Percentiles rank a stretch among this genome's conserved stretches.
These are phyloP conservation scores for Illadopsis cleaveri DNA, from an alignment of 2,113 vertebrate genomes.

Conservation along the genomic window DNA sequence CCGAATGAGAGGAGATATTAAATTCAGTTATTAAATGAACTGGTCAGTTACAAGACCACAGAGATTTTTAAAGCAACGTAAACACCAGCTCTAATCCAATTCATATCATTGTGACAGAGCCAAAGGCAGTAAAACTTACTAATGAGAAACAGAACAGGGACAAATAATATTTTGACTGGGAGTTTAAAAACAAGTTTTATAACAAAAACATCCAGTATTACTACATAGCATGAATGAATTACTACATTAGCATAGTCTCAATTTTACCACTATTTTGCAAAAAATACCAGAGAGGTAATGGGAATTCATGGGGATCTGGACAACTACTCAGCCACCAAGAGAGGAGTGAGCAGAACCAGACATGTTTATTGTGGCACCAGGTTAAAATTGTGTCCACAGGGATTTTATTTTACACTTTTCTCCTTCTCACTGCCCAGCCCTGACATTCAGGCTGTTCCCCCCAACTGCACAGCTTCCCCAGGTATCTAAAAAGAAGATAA, in stretches of 20 bases:
- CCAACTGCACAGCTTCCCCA: background rate
- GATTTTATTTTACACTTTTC: background rate
- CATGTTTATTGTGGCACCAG: too few species aligned
- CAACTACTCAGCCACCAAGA: background rate
- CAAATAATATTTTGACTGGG: background rate
- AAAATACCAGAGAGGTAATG: background rate
- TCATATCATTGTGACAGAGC: background rate
- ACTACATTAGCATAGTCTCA: background rate
- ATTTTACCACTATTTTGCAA: background rate
- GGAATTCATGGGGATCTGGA: background rate
- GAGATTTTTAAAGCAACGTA: background rate
- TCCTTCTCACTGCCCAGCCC: background rate
- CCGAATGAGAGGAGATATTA: background rate
- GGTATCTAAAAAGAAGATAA: background rate
- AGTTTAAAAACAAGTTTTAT: background rate
- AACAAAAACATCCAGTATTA: background rate
- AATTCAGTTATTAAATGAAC: background rate
- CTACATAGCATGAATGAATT: background rate
- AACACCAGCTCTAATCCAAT: background rate
- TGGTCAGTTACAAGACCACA: background rate
- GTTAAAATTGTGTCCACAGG: background rate
- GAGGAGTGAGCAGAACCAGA: background rate
- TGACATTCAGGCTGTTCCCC: background rate
- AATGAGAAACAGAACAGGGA: constrained; percentile 8
- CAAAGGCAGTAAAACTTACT: background rate